Evolutionary conservation across 2,888 invertebrate species (phyloP), one percentile per base, ranked within the genome.

Genomic region (Vandiemenella viatica): DNA sequence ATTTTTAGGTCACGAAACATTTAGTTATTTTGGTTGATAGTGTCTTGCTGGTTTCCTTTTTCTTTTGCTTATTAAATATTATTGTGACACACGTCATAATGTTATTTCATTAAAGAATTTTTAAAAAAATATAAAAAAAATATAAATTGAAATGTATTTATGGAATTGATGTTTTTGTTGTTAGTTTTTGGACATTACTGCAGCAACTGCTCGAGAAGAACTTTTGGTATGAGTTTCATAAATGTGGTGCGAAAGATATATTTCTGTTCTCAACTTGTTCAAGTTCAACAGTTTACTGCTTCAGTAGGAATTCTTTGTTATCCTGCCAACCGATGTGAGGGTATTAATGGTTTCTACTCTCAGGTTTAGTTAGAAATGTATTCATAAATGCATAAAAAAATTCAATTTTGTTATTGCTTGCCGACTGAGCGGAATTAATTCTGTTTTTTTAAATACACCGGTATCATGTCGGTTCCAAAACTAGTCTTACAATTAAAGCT

Each of bases 161-260:
- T 47, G 42, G 45, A 43, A 50, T 45, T 43, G 49, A 52, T 40
- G 43, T 50, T 46, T 52, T 48, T 50, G 41, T 41, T 52, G 40
- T 47, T 49, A 48, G 13, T 15, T 40, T 37, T 40, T 40, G 15
- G 40, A 46, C 13, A 23, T 26, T 15, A 17, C 17, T 16, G 15
- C 10, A 22, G 13, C n/a, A 18, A 8, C n/a, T 23, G 15, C 32
- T 23, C 21, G 16, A 22, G 21, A 16, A 44, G 21, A 18, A 37
- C 16, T 32, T 18, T 19, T 45, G 23, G 16, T 8, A 46, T 15
- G 46, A 18, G 23, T 38, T 38, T 41, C 22, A 10, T 22, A 40
- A 38, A 42, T 42, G 20, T 46, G 15, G 32, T 41, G 16, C 15
- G 20, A 47, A 46, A 37, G 43, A 43, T 41, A 46, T 46, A 23